Evolutionary conservation across 1,140 invertebrate genomes (phyloP).

Genomic region (Rhynchophorus ferrugineus): DNA sequence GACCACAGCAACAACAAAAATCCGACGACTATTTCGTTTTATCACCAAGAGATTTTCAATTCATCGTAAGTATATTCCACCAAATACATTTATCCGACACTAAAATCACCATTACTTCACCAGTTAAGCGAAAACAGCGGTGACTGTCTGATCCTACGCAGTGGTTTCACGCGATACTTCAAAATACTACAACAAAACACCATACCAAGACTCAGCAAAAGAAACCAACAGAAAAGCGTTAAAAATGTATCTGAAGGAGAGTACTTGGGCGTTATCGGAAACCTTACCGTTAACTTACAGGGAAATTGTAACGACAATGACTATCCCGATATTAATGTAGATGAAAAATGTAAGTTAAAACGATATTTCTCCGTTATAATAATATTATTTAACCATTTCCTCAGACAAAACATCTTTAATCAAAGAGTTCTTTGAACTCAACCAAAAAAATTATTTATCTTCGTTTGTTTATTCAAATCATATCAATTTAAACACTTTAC

Average conservation of each 20-base stretch:
- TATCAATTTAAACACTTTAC: too few species aligned
- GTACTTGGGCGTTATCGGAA: conserved; percentile 40
- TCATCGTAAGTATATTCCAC: conserved; percentile 40
- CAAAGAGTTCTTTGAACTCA: too few species aligned
- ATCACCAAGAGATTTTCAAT: conserved; percentile 39
- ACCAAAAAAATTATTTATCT: too few species aligned
- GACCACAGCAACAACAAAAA: conserved; percentile 42
- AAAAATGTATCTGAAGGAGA: conserved; percentile 27
- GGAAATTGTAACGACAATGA: conserved; percentile 47
- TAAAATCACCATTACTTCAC: conserved; percentile 8
- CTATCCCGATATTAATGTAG: conserved; percentile 56
- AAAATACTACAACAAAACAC: conserved; percentile 33
- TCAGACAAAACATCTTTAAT: too few species aligned
- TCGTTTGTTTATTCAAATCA: too few species aligned
- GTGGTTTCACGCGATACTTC: conserved; percentile 49
- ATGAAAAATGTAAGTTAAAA: conserved; percentile 60
- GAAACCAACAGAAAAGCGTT: conserved; percentile 1
- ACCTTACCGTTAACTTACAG: conserved; percentile 46
- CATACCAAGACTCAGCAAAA: neutral
- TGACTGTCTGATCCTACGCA: conserved; percentile 40
- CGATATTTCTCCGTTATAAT: too few species aligned
- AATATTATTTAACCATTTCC: neutral
- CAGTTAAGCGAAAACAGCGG: conserved; percentile 42
- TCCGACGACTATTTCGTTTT: conserved; percentile 36
- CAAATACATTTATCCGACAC: neutral